phyloP scores from a whole-genome alignment of 30 jellyfish, hydroid and myxozoan species.

The Clytia hemisphaerica region DNA sequence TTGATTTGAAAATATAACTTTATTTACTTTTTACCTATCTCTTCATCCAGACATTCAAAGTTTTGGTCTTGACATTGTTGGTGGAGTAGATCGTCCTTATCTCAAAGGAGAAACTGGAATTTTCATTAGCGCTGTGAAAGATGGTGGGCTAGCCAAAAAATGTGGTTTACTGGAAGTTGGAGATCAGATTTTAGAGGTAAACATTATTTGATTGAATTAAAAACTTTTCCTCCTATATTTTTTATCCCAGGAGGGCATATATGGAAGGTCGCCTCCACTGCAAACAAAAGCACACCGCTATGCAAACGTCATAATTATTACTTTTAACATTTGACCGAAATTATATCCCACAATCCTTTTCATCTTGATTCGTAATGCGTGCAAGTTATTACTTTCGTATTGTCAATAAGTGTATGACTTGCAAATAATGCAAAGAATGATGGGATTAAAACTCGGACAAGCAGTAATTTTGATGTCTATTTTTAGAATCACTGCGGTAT shows the following conservation, averaged over 20 bases:
- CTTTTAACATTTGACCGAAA: background rate
- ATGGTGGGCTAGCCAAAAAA: constrained; percentile 70
- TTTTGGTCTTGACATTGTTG: constrained; percentile 82
- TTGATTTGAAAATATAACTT: no score
- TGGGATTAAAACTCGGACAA: no score
- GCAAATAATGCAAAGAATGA: no score
- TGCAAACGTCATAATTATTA: no score
- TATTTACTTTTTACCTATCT: no score
- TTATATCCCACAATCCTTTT: background rate
- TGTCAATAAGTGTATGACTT: no score
- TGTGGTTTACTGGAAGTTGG: constrained; percentile 61
- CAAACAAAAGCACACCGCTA: no score
- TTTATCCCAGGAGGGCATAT: background rate
- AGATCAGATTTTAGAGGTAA: constrained; percentile 81
- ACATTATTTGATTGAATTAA: background rate
- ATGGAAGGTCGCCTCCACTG: no score
- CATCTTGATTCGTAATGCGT: background rate
- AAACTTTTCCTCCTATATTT: background rate
- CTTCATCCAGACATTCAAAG: constrained; percentile 41
- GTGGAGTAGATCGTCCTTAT: constrained; percentile 89
- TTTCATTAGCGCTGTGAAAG: constrained; percentile 50
- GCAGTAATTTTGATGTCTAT: no score
- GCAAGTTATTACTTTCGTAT: no score
- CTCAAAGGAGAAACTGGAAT: constrained; percentile 60
- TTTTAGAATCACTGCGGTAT: no score